Evolutionary conservation across 92 coral and sea anemone species (phyloP), one percentile per base, ranked within the genome.

Genomic region (Diadumene lineata): DNA sequence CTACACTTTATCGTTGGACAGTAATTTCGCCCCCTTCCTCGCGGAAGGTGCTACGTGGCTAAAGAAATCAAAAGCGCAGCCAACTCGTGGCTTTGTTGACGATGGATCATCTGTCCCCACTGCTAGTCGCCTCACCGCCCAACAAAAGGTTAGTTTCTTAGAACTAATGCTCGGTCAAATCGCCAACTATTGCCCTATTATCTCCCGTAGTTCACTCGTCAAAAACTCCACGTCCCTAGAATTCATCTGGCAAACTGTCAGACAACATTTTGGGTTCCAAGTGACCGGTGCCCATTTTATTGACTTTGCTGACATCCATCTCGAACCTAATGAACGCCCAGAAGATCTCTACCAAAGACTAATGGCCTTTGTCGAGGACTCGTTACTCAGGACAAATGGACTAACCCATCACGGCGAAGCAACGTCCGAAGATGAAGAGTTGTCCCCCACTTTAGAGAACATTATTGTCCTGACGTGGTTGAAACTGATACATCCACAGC

Each of bases 321-420:
- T 86, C 18, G 88, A 82, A n/a, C 67, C 86, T 1, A 74, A 86
- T 50, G 96, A 86, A 64, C 85, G 91, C 53, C 96, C 91, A 11
- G 96, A 86, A 51, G 96, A 86, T 82, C 82, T 89, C 0, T 86
- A 66, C 82, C 91, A 89, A 57, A 61, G 86, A 29, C 73, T 88
- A 2, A 81, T 44, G 51, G 51, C 17, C 10, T 44, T 44, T 44
- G 22, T 17, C 9, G 64, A 57, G 23, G 22, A 17, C 21, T 11
- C 9, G 7, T 24, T 17, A 18, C 28, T 57, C 51, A 9, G 17
- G 17, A 17, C 78, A 9, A 68, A 77, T 34, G 56, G 77, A 34
- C 56, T 77, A 26, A 18, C 83, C 1, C 87, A 82, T 56, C 87
- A 77, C 65, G 87, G 87, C 1, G 70, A 66, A 31, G 50, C n/a